Conservation (phyloP, 2,797 vertebrate genomes). For the Sebastes trivittatus region DNA sequence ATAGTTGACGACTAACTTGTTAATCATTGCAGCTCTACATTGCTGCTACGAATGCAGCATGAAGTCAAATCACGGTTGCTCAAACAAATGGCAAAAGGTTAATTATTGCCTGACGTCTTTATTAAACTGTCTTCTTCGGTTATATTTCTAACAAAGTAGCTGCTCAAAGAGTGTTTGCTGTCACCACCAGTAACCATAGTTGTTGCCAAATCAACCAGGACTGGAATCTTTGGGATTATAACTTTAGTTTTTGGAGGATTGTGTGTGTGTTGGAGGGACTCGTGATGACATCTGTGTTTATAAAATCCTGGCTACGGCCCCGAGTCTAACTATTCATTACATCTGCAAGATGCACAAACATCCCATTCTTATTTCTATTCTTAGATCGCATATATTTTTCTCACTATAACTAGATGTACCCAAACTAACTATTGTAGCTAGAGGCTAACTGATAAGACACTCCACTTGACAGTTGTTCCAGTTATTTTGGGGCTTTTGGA, state of each 20-base stretch:
- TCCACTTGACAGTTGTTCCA: neutral
- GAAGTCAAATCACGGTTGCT: neutral
- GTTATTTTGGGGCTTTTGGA: neutral
- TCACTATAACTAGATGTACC: neutral
- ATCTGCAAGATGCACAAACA: slow-evolving; percentile 2
- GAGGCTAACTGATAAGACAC: neutral
- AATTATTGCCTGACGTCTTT: neutral
- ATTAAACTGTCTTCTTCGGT: neutral
- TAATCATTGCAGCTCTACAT: neutral
- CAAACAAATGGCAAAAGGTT: neutral
- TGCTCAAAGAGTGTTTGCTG: neutral
- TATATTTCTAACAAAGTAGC: neutral
- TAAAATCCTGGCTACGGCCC: neutral
- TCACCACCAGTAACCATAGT: neutral
- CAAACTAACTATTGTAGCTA: neutral
- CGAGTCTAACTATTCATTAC: neutral
- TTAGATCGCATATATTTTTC: neutral
- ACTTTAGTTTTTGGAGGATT: neutral
- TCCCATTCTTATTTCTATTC: slow-evolving; percentile 8
- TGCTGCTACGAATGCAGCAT: neutral
- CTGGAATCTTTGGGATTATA: neutral
- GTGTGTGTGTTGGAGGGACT: neutral
- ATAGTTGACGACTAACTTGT: no score
- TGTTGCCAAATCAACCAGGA: neutral
- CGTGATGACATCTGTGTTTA: neutral